phyloP scores from a whole-genome alignment of 2,797 vertebrate species.

The Eulemur rubriventer region DNA sequence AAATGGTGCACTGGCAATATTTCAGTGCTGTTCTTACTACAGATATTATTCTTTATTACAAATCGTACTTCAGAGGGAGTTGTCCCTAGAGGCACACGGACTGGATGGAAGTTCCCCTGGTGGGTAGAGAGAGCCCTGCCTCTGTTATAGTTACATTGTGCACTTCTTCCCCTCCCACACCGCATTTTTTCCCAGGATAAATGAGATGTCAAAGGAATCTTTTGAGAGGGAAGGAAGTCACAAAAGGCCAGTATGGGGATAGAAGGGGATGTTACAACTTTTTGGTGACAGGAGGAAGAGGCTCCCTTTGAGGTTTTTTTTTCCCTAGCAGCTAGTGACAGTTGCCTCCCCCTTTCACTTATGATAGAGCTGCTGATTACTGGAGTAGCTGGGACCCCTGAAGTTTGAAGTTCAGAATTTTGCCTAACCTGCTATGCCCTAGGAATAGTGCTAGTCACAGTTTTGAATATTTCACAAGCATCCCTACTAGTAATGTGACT shows the following conservation, averaged over 20 bases:
- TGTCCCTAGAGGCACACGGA: background rate
- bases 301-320: background rate
- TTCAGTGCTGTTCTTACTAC: background rate
- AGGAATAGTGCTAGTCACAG: background rate
- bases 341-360: background rate
- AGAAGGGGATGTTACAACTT: background rate
- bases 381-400: background rate
- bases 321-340: background rate
- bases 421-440: background rate
- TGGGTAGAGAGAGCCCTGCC: background rate
- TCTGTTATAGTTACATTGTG: background rate
- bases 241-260: background rate
- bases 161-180: background rate
- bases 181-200: conserved; percentile 6
- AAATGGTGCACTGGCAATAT: background rate
- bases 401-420: background rate
- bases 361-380: background rate
- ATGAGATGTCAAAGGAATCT: background rate
- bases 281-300: background rate
- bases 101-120: background rate
- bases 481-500: background rate
- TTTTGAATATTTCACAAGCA: background rate
- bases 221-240: background rate
- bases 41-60: conserved; percentile 22
- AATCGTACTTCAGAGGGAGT: background rate